Evolutionary conservation across 1,140 invertebrate genomes (phyloP), one percentile per base, ranked within the genome.

Genomic region (Rhynchophorus ferrugineus): DNA sequence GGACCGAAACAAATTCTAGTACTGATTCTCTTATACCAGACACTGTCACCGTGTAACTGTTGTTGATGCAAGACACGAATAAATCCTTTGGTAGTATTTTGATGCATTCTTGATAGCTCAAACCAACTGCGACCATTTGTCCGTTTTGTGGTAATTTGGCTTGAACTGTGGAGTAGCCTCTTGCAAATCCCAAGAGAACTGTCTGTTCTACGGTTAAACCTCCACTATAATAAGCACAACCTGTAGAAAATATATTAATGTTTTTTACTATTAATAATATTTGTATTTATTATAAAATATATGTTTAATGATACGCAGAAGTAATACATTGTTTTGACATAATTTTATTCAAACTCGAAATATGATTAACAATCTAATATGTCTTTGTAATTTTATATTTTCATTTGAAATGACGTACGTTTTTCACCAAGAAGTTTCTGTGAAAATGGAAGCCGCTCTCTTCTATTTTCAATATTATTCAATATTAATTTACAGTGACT

Each of bases 141-240:
- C 90, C 90, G 13, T 67, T 71, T 22, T 83, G 76, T 58, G 91
- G 74, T 33, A n/a, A 34, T n/a, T 84, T 75, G 0, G 83, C 80
- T 56, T 91, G 85, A 24, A 84, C 70, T 29, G 90, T 87, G 16
- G 86, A 90, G 29, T 81, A 69, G 2, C 92, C 94, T 70, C 91
- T 74, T 60, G 82, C 90, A 69, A 91, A 94, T 9, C 89, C 82
- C 16, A 85, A 76, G 5, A 91, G 63, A 35, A 92, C 79, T 65
- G 86, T 86, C 72, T 94, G 81, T 67, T 91, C 84, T 1, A 80
- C 76, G 3, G 87, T 89, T 46, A 92, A 76, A 36, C 81, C 83
- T 1, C 86, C 87, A 71, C 93, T 90, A 35, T 86, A 87, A 73
- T 94, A 95, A 11, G 83, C 85, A 71, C 89, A 94, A 2, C 85